Percentiles rank a stretch among this genome's conserved stretches.
Evolutionary conservation across 1,140 invertebrate genomes (phyloP).

Genomic region (Eriocheir sinensis): DNA sequence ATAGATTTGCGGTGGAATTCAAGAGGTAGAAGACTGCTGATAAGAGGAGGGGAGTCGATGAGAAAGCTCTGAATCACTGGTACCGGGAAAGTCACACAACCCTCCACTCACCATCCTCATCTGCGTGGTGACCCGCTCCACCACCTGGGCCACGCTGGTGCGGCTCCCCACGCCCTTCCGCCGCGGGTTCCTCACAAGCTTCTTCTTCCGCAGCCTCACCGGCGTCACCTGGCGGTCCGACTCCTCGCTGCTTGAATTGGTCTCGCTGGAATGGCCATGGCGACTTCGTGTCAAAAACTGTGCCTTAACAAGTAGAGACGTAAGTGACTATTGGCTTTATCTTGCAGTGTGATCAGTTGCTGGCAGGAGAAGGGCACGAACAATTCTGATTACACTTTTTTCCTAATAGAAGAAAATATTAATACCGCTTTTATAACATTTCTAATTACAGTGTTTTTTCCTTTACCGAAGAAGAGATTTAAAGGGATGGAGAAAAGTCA

Average conservation of each 20-base stretch:
- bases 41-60: too few species aligned
- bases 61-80: too few species aligned
- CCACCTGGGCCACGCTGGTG: conserved; percentile 63
- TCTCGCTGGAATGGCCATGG: conserved; percentile 59
- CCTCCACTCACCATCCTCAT: conserved; percentile 60
- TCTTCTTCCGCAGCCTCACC: conserved; percentile 76
- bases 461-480: too few species aligned
- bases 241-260: conserved; percentile 72
- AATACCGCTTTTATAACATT: too few species aligned
- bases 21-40: too few species aligned
- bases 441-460: too few species aligned
- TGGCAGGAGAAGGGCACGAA: too few species aligned
- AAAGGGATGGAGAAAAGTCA: background rate
- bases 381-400: too few species aligned
- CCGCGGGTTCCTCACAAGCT: conserved; percentile 46
- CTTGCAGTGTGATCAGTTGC: too few species aligned
- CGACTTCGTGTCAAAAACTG: background rate
- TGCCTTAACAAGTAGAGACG: background rate
- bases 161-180: conserved; percentile 38
- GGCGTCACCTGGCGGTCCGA: conserved; percentile 61
- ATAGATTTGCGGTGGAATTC: too few species aligned
- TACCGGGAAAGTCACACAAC: background rate
- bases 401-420: too few species aligned
- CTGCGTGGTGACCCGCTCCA: conserved; percentile 70
- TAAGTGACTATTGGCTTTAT: background rate